Percentiles rank a stretch among this genome's conserved stretches.
These are phyloP conservation scores for Polypedilum vanderplanki DNA, from an alignment of 1,140 invertebrate genomes.

Conservation along the genomic window DNA sequence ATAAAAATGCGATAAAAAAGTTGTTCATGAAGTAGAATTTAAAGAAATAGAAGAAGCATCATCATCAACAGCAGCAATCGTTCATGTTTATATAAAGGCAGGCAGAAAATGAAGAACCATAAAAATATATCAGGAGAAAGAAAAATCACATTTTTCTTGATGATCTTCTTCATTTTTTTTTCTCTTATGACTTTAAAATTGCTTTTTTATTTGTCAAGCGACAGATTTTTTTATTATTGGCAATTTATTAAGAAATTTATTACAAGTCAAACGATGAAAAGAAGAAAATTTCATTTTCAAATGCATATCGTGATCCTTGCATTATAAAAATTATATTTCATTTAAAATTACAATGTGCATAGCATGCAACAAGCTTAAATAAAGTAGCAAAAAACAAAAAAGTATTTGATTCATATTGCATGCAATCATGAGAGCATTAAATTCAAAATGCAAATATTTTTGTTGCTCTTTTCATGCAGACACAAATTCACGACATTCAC, in stretches of 20 bases:
- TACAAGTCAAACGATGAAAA: not conserved
- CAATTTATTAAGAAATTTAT: slow-evolving; percentile 2
- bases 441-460: slow-evolving; percentile 1
- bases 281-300: not conserved
- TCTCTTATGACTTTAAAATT: not conserved
- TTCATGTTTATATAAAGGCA: not conserved
- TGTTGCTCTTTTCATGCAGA: not conserved
- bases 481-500: too few species aligned
- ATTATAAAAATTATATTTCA: not conserved
- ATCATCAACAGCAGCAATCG: not conserved
- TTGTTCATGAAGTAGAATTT: not conserved
- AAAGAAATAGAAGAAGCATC: too few species aligned
- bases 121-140: not conserved
- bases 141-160: not conserved
- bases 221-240: slow-evolving; percentile 3
- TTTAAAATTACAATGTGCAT: slow-evolving; percentile 4
- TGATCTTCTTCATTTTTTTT: not conserved
- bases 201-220: slow-evolving; percentile 6
- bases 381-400: not conserved
- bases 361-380: not conserved
- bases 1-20: not conserved
- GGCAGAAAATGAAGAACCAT: slow-evolving; percentile 1
- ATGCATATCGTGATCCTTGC: not conserved
- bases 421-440: slow-evolving; percentile 5
- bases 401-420: slow-evolving; percentile 3